phyloP scores from a whole-genome alignment of 2,888 invertebrate genomes.

The Epinotia ramella region DNA sequence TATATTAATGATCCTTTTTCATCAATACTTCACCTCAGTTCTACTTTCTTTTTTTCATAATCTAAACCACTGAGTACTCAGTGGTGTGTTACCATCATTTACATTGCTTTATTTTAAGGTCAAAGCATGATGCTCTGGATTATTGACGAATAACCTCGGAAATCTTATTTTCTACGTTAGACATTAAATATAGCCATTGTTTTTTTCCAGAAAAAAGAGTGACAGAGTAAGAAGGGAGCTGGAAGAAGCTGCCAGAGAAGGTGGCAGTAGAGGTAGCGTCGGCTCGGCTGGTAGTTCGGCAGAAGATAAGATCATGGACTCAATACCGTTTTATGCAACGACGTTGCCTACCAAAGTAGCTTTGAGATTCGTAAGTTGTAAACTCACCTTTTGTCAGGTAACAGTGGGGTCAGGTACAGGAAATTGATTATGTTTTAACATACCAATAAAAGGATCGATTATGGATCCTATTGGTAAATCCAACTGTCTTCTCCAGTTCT shows the following conservation, averaged over 20 bases:
- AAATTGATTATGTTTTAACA: too few species aligned
- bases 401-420: not conserved
- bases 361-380: conserved; percentile 90
- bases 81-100: conserved; percentile 16
- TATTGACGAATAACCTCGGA: not conserved
- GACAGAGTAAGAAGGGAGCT: conserved; percentile 95
- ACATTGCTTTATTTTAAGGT: conserved; percentile 5
- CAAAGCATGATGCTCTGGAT: conserved; percentile 34
- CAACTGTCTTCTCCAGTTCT: too few species aligned
- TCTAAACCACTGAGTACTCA: not conserved
- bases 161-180: not conserved
- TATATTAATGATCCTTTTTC: not conserved
- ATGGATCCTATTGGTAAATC: too few species aligned
- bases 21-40: conserved; percentile 11
- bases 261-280: conserved; percentile 78
- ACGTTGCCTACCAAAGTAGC: conserved; percentile 89
- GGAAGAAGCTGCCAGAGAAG: conserved; percentile 94
- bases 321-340: conserved; percentile 76
- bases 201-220: conserved; percentile 91
- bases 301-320: conserved; percentile 75
- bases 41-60: not conserved
- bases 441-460: too few species aligned
- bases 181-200: not conserved
- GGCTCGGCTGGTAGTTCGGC: conserved; percentile 70
- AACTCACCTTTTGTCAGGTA: conserved; percentile 3